phyloP scores from a whole-genome alignment of 2,888 invertebrate genomes.

The Saturnia pavonia region DNA sequence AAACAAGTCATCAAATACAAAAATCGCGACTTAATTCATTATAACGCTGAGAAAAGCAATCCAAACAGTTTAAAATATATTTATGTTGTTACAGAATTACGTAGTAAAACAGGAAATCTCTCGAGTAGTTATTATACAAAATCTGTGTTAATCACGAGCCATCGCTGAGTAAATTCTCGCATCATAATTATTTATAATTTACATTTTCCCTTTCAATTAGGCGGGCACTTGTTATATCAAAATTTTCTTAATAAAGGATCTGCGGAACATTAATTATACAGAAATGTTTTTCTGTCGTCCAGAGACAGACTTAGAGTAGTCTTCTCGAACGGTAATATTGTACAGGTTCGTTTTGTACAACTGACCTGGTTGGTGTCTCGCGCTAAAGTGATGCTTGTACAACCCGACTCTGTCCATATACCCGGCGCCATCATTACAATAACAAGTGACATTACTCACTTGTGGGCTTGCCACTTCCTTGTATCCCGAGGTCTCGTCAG shows the following conservation, averaged over 20 bases:
- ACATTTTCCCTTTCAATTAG: slow-evolving; percentile 18
- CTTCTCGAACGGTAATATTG: not conserved
- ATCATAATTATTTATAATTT: slow-evolving; percentile 15
- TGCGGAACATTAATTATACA: slow-evolving; percentile 19
- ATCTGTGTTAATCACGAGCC: not conserved
- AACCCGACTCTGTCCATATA: too few species aligned
- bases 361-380: too few species aligned
- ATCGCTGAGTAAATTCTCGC: not conserved
- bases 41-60: too few species aligned
- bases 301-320: not conserved
- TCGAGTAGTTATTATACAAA: not conserved
- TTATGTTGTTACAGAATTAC: not conserved
- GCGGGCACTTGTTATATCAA: slow-evolving; percentile 18
- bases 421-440: too few species aligned
- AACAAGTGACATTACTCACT: too few species aligned
- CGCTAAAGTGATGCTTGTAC: too few species aligned
- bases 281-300: slow-evolving; percentile 25
- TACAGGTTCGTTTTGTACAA: too few species aligned
- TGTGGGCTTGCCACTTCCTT: too few species aligned
- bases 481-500: too few species aligned
- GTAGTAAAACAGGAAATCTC: not conserved
- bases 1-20: not conserved
- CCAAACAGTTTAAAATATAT: not conserved
- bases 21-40: too few species aligned
- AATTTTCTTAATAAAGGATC: slow-evolving; percentile 20